phyloP scores from a whole-genome alignment of 2,797 vertebrate genomes.

The Tapirus indicus region DNA sequence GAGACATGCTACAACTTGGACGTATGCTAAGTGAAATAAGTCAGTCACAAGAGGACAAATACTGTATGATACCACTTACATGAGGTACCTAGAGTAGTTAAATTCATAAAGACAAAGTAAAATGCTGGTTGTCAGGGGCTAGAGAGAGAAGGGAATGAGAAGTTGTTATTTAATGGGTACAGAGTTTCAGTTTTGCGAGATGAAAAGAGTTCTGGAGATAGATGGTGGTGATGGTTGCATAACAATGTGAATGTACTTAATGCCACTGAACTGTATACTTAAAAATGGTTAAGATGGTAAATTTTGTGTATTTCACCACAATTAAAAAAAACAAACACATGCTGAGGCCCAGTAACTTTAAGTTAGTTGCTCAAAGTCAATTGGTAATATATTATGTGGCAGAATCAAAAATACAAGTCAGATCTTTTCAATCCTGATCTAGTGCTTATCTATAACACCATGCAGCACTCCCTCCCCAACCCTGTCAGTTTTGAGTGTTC shows the following conservation, averaged over 20 bases:
- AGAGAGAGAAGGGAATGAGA: neutral
- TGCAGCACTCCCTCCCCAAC: neutral
- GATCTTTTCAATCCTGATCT: neutral
- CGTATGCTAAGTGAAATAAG: constrained; percentile 6
- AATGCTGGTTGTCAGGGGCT: neutral
- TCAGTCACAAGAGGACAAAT: neutral
- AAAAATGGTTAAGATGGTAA: neutral
- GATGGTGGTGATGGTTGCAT: neutral
- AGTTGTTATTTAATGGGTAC: neutral
- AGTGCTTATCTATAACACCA: neutral
- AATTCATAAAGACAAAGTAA: neutral
- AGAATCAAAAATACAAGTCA: constrained; percentile 24
- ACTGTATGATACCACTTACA: neutral
- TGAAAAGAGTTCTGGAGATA: neutral
- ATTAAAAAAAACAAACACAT: neutral
- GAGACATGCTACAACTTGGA: neutral
- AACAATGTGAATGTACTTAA: neutral
- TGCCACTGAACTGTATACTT: neutral
- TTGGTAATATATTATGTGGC: neutral
- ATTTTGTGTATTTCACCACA: neutral
- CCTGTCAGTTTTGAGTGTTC: neutral
- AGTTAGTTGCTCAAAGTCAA: neutral
- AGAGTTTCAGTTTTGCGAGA: constrained; percentile 14
- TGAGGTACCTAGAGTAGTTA: neutral
- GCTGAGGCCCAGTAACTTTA: neutral